These are phyloP conservation scores for Augiades crinisus DNA, from an alignment of 2,888 invertebrate species.

Conservation along the genomic window DNA sequence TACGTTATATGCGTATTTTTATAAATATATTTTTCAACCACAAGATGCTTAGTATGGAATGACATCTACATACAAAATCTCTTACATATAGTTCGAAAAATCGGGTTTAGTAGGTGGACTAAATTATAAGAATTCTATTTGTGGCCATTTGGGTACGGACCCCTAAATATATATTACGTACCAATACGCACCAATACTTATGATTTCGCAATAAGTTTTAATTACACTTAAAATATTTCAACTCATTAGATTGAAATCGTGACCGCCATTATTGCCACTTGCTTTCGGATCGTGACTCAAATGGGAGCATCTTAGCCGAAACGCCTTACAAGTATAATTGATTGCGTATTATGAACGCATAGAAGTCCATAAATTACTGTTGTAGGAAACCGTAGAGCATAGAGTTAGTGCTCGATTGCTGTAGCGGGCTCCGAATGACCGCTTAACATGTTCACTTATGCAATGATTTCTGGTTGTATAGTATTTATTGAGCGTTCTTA, in stretches of 20 bases:
- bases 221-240: conserved; percentile 17
- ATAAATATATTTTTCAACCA: too few species aligned
- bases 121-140: too few species aligned
- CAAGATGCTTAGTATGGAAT: too few species aligned
- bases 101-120: too few species aligned
- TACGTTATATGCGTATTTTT: too few species aligned
- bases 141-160: too few species aligned
- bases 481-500: too few species aligned
- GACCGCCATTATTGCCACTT: conserved; percentile 23
- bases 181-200: too few species aligned
- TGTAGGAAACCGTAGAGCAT: conserved; percentile 16
- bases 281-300: conserved; percentile 23
- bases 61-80: too few species aligned
- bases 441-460: neutral
- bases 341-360: conserved; percentile 24
- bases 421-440: neutral
- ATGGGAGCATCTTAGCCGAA: conserved; percentile 25
- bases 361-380: conserved; percentile 17
- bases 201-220: conserved; percentile 12
- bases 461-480: too few species aligned
- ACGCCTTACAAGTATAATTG: conserved; percentile 26
- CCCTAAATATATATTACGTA: too few species aligned
- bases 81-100: too few species aligned
- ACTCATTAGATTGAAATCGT: conserved; percentile 23
- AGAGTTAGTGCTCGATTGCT: conserved; percentile 1